These are phyloP conservation scores for Quadriops clusia DNA, from an alignment of 2,888 invertebrate species.

Conservation along the genomic window DNA sequence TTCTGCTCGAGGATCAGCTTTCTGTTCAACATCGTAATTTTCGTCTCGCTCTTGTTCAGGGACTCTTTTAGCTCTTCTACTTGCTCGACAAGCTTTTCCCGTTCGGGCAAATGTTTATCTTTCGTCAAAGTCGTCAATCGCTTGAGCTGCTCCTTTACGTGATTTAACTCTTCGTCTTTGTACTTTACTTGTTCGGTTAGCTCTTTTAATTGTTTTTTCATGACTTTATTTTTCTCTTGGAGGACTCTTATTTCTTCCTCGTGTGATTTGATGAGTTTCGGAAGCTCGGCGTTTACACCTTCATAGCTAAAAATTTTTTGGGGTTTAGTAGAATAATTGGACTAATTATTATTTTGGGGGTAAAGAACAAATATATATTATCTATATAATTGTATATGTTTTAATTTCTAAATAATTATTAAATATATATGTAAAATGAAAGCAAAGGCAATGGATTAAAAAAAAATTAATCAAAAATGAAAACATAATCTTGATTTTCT, in stretches of 20 bases:
- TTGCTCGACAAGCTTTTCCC: conserved; percentile 59
- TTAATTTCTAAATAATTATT: too few species aligned
- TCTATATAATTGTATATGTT: too few species aligned
- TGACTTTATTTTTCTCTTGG: conserved; percentile 54
- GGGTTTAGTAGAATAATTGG: too few species aligned
- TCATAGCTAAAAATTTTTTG: conserved; percentile 46
- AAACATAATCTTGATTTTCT: too few species aligned
- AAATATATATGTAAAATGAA: too few species aligned
- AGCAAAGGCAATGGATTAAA: too few species aligned
- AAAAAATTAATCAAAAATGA: too few species aligned
- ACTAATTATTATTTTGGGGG: too few species aligned
- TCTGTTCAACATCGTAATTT: conserved; percentile 53
- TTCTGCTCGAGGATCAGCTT: conserved; percentile 62
- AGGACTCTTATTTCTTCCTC: conserved; percentile 65
- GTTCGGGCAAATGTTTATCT: conserved; percentile 60
- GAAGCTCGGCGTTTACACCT: conserved; percentile 65
- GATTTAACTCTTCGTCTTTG: conserved; percentile 54
- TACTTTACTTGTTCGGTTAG: conserved; percentile 52
- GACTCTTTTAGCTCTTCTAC: conserved; percentile 44
- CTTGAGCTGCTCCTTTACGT: conserved; percentile 55
- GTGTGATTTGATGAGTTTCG: conserved; percentile 62
- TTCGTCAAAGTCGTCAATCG: conserved; percentile 58
- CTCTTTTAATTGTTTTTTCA: conserved; percentile 52
- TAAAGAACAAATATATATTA: too few species aligned
- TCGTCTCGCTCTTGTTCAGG: conserved; percentile 48